A percentile compares a stretch with the other conserved stretches of the same genome.
Conservation (phyloP, 2,113 vertebrate genomes). For the Periophthalmus modestus region DNA sequence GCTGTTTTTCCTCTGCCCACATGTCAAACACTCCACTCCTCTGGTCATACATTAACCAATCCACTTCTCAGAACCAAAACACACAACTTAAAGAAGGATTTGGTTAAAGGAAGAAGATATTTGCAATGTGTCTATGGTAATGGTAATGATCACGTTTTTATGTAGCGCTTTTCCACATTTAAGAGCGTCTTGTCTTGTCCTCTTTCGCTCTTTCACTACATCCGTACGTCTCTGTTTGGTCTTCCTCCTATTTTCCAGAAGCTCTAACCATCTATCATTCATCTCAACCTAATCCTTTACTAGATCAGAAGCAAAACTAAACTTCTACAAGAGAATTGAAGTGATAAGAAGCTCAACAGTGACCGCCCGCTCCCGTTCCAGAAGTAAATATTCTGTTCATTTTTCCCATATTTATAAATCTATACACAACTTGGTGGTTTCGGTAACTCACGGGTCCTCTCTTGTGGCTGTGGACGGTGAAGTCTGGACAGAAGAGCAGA, state of each 20-base stretch:
- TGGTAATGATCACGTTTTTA: no score
- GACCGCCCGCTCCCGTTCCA: no score
- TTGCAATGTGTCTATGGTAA: background rate
- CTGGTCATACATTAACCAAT: slow-evolving; percentile 64
- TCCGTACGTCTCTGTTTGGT: background rate
- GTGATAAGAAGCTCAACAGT: no score
- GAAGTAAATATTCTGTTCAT: no score
- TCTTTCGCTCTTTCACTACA: background rate
- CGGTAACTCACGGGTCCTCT: slow-evolving; percentile 61
- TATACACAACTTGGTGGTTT: background rate
- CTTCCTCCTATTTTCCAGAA: no score
- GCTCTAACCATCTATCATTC: no score
- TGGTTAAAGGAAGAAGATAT: background rate
- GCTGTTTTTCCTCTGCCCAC: slow-evolving; percentile 44
- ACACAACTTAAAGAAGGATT: background rate
- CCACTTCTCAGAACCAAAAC: slow-evolving; percentile 30
- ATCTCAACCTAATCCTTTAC: no score
- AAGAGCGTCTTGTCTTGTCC: background rate
- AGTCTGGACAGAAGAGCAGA: slow-evolving; percentile 95
- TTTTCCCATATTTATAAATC: background rate
- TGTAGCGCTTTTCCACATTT: no score
- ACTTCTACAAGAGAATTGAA: no score
- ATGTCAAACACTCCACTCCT: slow-evolving; percentile 53
- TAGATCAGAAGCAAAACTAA: no score
- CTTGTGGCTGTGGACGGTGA: slow-evolving; percentile 88